These are phyloP conservation scores for Zaprionus lachaisei DNA, from an alignment of 1,140 invertebrate species.

Conservation along the genomic window DNA sequence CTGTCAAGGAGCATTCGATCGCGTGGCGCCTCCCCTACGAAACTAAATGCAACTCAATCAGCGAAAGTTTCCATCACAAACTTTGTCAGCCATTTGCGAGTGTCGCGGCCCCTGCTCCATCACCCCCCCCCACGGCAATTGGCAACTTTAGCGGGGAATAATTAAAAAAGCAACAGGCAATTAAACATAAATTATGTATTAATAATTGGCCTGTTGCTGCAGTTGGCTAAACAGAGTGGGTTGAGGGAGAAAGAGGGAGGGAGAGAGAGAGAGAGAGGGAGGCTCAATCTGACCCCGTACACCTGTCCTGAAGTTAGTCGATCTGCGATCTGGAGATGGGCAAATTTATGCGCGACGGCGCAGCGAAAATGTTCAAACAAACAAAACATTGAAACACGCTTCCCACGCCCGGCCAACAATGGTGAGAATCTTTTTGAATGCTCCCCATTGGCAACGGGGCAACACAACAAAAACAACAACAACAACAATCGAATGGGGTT, in stretches of 20 bases:
- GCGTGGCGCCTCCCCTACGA: background rate
- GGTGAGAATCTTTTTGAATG: conserved; percentile 76
- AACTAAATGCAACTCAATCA: conserved; percentile 82
- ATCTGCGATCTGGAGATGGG: conserved; percentile 14
- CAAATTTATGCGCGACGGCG: conserved; percentile 36
- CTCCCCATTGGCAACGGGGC: conserved; percentile 72
- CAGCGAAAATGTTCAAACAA: conserved; percentile 62
- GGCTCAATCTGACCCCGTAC: background rate
- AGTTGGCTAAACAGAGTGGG: conserved; percentile 31
- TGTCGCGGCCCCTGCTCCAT: background rate
- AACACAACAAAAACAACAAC: background rate
- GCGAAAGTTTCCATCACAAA: conserved; percentile 73
- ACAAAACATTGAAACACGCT: conserved; percentile 76
- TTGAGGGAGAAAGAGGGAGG: background rate
- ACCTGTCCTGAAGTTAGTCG: background rate
- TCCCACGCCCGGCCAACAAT: conserved; percentile 73
- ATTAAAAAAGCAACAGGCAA: conserved; percentile 57
- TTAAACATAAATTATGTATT: conserved; percentile 82
- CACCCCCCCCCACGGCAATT: conserved; percentile 1
- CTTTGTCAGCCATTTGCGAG: conserved; percentile 24
- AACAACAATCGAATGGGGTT: conserved; percentile 50
- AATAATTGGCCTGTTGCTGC: conserved; percentile 64
- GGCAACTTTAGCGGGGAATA: conserved; percentile 35
- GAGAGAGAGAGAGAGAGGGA: background rate
- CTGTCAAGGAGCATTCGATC: conserved; percentile 60